Conservation (phyloP, 2,888 invertebrate genomes). For the Dendrolimus houi region DNA sequence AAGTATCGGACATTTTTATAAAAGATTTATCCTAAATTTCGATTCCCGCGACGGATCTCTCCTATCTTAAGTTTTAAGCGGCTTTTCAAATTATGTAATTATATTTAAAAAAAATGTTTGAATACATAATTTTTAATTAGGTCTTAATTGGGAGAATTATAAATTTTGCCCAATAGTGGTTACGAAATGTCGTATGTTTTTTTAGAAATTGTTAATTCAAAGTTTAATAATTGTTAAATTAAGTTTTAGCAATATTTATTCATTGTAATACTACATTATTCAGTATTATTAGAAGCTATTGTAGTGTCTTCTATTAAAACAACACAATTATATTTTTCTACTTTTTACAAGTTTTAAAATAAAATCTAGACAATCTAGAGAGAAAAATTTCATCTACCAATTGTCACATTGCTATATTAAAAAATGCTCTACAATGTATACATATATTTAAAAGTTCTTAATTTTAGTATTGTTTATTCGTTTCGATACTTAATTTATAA, state of each 20-base stretch:
- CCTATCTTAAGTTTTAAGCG: slow-evolving; percentile 39
- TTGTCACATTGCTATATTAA: neutral
- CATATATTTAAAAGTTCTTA: neutral
- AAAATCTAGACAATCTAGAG: too few relatives aligned
- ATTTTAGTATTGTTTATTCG: too few relatives aligned
- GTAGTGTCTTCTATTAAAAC: too few relatives aligned
- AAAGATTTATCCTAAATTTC: slow-evolving; percentile 27
- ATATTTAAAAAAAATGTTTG: slow-evolving; percentile 30
- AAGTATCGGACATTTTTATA: slow-evolving; percentile 35
- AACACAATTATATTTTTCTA: too few relatives aligned
- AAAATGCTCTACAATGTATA: neutral
- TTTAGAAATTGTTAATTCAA: slow-evolving; percentile 9
- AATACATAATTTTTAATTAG: slow-evolving; percentile 19
- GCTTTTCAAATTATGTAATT: slow-evolving; percentile 22
- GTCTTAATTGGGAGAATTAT: slow-evolving; percentile 8
- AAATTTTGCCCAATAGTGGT: slow-evolving; percentile 4
- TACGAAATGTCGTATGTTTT: slow-evolving; percentile 11
- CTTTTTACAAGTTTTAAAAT: too few relatives aligned
- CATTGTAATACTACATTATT: neutral
- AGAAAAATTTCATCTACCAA: too few relatives aligned
- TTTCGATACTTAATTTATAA: too few relatives aligned
- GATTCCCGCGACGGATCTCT: slow-evolving; percentile 50
- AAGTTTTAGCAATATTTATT: neutral
- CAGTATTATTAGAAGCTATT: too few relatives aligned
- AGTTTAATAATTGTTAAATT: slow-evolving; percentile 8